These are phyloP conservation scores for Thalassarche chlororhynchos DNA, from an alignment of 2,113 vertebrate genomes.

Conservation along the genomic window DNA sequence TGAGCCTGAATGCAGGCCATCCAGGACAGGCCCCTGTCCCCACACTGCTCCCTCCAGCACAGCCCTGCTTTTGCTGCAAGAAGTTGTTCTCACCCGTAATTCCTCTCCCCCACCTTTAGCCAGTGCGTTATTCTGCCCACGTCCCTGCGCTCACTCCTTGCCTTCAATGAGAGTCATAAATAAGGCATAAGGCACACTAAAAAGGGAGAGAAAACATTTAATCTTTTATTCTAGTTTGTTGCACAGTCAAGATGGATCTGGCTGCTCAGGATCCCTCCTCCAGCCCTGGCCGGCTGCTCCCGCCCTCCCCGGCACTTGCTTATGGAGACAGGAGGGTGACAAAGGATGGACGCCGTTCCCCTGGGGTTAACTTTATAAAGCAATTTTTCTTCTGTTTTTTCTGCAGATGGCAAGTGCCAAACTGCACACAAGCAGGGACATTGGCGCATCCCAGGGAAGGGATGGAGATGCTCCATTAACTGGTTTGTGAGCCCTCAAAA, in stretches of 20 bases:
- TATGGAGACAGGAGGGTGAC: neutral
- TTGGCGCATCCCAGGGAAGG: neutral
- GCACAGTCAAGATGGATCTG: neutral
- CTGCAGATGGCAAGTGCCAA: neutral
- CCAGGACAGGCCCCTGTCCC: neutral
- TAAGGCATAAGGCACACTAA: neutral
- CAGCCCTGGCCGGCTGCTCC: neutral
- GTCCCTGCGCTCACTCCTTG: neutral
- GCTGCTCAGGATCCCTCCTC: neutral
- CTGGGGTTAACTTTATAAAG: neutral
- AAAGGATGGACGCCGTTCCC: neutral
- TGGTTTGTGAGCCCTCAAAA: neutral
- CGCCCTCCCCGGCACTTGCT: neutral
- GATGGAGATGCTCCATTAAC: neutral
- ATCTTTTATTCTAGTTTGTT: constrained; percentile 1
- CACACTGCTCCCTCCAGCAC: rapidly evolving
- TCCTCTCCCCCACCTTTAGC: neutral
- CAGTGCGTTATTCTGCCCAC: neutral
- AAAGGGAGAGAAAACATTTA: neutral
- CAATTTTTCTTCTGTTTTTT: neutral
- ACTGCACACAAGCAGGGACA: rapidly evolving
- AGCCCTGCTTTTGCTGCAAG: neutral
- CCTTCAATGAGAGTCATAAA: constrained; percentile 30
- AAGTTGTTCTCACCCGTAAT: neutral
- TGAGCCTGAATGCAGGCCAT: rapidly evolving